phyloP scores from a whole-genome alignment of 2,113 vertebrate genomes.

The Paradoxurus hermaphroditus region DNA sequence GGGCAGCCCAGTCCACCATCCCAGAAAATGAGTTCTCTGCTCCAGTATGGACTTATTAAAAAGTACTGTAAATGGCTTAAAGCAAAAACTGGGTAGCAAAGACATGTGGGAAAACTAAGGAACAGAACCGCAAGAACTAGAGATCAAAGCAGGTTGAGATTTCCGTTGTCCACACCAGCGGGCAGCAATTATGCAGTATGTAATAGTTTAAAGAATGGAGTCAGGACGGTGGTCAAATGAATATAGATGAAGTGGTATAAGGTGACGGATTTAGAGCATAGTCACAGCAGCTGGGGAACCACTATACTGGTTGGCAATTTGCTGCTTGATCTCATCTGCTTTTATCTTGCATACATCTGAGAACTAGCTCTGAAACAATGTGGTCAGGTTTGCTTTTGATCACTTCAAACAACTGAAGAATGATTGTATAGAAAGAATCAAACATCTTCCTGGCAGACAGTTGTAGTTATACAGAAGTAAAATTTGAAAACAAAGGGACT shows the following conservation, averaged over 20 bases:
- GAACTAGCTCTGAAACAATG: neutral
- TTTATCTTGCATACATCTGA: neutral
- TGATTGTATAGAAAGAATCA: neutral
- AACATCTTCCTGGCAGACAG: neutral
- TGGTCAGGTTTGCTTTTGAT: neutral
- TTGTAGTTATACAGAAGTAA: neutral
- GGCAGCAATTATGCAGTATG: neutral
- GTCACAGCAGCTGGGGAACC: no score
- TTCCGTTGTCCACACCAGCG: neutral
- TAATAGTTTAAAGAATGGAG: neutral
- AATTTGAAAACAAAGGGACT: conserved; percentile 3
- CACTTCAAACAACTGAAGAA: neutral
- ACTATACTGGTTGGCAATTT: neutral
- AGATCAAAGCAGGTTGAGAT: neutral
- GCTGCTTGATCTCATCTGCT: neutral
- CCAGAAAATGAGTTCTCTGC: neutral
- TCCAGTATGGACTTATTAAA: neutral
- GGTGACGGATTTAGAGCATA: neutral
- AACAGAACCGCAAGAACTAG: neutral
- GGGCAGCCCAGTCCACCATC: neutral
- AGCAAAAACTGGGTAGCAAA: neutral
- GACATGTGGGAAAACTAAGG: neutral
- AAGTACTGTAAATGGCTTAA: neutral
- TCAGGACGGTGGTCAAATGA: neutral
- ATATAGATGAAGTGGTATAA: neutral